phyloP scores from a whole-genome alignment of 2,797 vertebrate genomes.

The Macrochelys suwanniensis region DNA sequence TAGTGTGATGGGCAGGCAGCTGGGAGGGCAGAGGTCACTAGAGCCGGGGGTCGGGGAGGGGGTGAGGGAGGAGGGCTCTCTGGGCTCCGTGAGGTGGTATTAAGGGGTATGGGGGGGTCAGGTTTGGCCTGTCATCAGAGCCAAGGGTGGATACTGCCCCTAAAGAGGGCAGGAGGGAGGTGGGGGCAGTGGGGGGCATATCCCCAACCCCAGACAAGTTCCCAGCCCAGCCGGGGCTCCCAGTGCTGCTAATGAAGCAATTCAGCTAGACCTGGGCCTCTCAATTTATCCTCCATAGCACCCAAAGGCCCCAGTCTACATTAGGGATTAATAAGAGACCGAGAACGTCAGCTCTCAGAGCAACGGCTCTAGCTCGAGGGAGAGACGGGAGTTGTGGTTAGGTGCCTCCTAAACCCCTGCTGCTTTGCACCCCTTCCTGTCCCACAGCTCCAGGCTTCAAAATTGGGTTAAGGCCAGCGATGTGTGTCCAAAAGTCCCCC shows the following conservation, averaged over 20 bases:
- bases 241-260: neutral
- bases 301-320: neutral
- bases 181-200: neutral
- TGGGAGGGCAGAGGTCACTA: slow-evolving; percentile 76
- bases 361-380: too few species aligned
- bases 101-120: neutral
- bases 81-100: neutral
- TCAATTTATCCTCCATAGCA: neutral
- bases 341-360: neutral
- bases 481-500: neutral
- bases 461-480: too few species aligned
- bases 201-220: neutral
- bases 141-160: too few species aligned
- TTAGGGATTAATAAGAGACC: neutral
- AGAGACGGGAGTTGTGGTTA: neutral
- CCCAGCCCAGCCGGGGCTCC: neutral
- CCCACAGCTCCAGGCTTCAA: neutral
- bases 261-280: neutral
- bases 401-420: too few species aligned
- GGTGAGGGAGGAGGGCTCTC: neutral
- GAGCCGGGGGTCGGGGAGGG: slow-evolving; percentile 80
- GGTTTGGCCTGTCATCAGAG: neutral
- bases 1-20: slow-evolving; percentile 85
- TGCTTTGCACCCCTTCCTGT: neutral
- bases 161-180: neutral